These are phyloP conservation scores for Microtus pennsylvanicus DNA, from an alignment of 2,113 vertebrate species.

Conservation along the genomic window DNA sequence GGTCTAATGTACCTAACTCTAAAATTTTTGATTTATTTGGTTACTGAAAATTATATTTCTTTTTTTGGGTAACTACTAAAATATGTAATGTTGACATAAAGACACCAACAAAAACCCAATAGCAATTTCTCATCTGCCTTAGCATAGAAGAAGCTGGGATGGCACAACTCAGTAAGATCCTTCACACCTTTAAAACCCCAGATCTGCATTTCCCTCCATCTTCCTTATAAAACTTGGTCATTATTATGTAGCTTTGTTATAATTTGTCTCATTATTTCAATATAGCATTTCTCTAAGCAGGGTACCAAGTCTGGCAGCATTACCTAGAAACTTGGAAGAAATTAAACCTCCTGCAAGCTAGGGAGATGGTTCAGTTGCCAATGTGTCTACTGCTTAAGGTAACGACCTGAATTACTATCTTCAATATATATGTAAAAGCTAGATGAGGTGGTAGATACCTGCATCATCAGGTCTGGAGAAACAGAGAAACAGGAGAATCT, in stretches of 20 bases:
- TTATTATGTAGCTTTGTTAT: neutral
- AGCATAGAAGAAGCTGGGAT: neutral
- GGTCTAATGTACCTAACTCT: neutral
- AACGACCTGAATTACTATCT: neutral
- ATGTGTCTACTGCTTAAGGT: neutral
- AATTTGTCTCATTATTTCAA: neutral
- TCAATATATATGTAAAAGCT: neutral
- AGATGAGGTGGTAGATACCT: neutral
- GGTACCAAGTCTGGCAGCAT: neutral
- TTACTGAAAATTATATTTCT: slow-evolving; percentile 13
- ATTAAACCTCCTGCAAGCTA: neutral
- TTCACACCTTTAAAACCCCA: neutral
- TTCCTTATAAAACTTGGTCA: neutral
- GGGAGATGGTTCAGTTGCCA: neutral
- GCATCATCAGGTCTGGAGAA: neutral
- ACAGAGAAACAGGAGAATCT: neutral
- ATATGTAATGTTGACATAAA: neutral
- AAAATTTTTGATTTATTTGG: neutral
- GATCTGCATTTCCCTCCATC: neutral
- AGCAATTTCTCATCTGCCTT: neutral
- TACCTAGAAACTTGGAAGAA: slow-evolving; percentile 6
- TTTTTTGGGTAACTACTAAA: neutral
- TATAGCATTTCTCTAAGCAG: neutral
- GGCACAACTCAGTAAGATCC: neutral
- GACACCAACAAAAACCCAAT: neutral